These are phyloP conservation scores for Rhinoderma darwinii DNA, from an alignment of 2,113 vertebrate species.

Conservation along the genomic window DNA sequence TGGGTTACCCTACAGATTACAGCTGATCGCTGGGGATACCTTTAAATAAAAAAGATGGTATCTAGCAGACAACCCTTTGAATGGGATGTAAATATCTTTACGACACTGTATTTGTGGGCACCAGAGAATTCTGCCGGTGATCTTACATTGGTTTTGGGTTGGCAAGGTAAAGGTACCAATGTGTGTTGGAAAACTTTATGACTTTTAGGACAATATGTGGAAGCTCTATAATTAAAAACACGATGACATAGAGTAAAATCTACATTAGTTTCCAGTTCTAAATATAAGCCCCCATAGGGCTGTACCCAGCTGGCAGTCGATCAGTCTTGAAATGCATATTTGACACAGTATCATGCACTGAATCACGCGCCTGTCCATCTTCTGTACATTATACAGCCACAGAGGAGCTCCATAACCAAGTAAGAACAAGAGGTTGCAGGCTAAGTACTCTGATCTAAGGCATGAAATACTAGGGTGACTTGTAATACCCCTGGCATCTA, in stretches of 20 bases:
- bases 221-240: too few relatives aligned
- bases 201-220: not conserved
- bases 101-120: not conserved
- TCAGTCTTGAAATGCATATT: not conserved
- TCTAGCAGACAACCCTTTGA: too few relatives aligned
- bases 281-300: not conserved
- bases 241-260: not conserved
- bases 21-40: not conserved
- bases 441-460: not conserved
- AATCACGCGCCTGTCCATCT: not conserved
- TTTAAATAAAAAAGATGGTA: too few relatives aligned
- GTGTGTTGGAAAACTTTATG: not conserved
- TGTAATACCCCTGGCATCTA: not conserved
- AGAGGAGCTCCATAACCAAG: not conserved
- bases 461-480: not conserved
- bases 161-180: not conserved
- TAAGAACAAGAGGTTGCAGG: not conserved
- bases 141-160: not conserved
- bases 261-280: not conserved
- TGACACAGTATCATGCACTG: not conserved
- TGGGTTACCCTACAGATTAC: not conserved
- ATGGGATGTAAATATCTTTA: too few relatives aligned
- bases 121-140: not conserved
- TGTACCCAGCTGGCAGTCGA: not conserved
- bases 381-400: constrained; percentile 1